phyloP scores from a whole-genome alignment of 1,140 invertebrate genomes.

The Parapsyche elsis region DNA sequence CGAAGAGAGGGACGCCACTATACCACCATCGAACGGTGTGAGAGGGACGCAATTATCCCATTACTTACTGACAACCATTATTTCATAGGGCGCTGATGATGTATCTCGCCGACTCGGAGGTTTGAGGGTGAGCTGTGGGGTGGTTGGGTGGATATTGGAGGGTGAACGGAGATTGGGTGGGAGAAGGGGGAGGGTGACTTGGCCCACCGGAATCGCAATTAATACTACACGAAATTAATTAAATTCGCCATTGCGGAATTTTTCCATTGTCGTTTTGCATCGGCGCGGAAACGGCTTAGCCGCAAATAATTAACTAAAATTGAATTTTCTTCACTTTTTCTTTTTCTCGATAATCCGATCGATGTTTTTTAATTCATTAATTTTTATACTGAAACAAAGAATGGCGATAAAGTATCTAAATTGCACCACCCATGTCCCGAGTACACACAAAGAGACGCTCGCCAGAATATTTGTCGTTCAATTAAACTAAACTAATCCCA shows the following conservation, averaged over 20 bases:
- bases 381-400: no score
- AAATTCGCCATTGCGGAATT: constrained; percentile 31
- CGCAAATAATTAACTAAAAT: background rate
- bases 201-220: constrained; percentile 31
- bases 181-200: background rate
- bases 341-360: no score
- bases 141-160: background rate
- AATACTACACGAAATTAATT: constrained; percentile 42
- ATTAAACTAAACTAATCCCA: no score
- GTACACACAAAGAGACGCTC: no score
- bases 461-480: no score
- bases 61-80: constrained; percentile 57
- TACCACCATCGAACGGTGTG: background rate
- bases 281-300: background rate
- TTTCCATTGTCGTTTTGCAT: background rate
- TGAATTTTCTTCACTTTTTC: background rate
- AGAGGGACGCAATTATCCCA: constrained; percentile 48
- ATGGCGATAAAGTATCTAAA: no score
- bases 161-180: background rate
- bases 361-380: no score
- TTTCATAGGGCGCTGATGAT: constrained; percentile 54
- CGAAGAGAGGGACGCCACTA: background rate
- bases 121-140: background rate
- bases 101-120: constrained; percentile 39
- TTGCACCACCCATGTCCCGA: no score